Conservation (phyloP, 2,888 invertebrate species). For the Dryomyza anilis region DNA sequence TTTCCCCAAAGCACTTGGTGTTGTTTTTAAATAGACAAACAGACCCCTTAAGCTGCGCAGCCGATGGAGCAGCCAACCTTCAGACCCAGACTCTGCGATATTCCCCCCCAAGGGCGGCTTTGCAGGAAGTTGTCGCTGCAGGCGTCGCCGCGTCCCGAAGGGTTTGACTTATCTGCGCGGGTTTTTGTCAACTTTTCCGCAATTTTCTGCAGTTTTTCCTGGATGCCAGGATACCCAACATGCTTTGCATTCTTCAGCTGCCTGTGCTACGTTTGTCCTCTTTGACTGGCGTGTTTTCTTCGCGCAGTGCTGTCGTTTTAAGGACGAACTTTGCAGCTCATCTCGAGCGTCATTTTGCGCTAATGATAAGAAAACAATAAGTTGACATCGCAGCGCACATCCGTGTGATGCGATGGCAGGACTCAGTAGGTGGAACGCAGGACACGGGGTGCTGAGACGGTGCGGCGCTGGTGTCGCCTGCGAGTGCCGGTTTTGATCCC, state of each 20-base stretch:
- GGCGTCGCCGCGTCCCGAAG: no score
- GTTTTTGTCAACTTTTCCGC: background rate
- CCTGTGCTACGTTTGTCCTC: background rate
- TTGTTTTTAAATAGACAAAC: no score
- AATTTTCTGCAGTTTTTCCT: background rate
- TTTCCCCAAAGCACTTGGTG: no score
- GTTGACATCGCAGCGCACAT: constrained; percentile 8
- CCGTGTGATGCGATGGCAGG: background rate
- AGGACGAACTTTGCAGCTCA: background rate
- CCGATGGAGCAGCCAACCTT: no score
- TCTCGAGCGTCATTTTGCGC: background rate
- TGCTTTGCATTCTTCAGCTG: background rate
- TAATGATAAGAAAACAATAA: constrained; percentile 22
- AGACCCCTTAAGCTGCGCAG: no score
- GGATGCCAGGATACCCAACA: background rate
- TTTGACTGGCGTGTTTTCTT: background rate
- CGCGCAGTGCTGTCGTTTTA: background rate
- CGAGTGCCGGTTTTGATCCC: constrained; percentile 2
- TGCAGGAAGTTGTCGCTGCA: no score
- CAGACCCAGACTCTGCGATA: no score
- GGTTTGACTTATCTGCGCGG: background rate
- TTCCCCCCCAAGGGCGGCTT: no score
- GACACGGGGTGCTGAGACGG: no score
- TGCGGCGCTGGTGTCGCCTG: background rate
- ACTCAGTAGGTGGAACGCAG: no score